A percentile compares a stretch with the other conserved stretches of the same genome.
Evolutionary conservation across 2,888 invertebrate species (phyloP).

Genomic region (Lacanobia wlatinum): DNA sequence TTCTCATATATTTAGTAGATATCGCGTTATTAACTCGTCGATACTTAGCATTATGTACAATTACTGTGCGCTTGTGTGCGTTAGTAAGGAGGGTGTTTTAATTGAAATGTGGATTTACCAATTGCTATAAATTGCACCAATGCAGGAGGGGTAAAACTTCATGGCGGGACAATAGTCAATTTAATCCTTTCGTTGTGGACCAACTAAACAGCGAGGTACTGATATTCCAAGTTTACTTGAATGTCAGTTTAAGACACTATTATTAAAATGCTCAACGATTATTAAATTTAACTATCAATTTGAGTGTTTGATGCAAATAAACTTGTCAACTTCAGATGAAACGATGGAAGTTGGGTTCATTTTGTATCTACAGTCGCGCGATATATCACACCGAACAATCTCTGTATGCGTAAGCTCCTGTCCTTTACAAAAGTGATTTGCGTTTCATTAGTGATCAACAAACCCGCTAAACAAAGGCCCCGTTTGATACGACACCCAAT

Average conservation of each 20-base stretch:
- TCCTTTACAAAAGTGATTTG: constrained; percentile 64
- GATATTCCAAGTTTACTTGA: not conserved
- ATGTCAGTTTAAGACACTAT: not conserved
- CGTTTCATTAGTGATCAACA: constrained; percentile 64
- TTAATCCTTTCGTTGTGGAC: not conserved
- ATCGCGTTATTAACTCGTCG: constrained; percentile 77
- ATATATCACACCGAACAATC: constrained; percentile 16
- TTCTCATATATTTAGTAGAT: constrained; percentile 62
- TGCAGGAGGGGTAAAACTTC: not conserved
- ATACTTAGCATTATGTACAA: constrained; percentile 66
- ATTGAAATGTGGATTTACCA: constrained; percentile 19
- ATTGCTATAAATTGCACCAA: constrained; percentile 22
- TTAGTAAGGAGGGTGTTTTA: constrained; percentile 21
- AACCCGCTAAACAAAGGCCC: constrained; percentile 65
- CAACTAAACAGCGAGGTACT: not conserved
- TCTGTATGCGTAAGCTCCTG: constrained; percentile 26
- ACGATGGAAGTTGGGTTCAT: not conserved
- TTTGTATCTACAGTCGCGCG: not conserved
- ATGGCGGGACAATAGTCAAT: not conserved
- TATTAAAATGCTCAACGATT: not conserved
- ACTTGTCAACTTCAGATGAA: not conserved
- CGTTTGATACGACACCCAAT: constrained; percentile 70
- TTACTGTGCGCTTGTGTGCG: constrained; percentile 22
- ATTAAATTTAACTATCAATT: not conserved
- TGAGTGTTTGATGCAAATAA: not conserved